Evolutionary conservation across 2,888 invertebrate genomes (phyloP).

Genomic region (Lobophora halterata): DNA sequence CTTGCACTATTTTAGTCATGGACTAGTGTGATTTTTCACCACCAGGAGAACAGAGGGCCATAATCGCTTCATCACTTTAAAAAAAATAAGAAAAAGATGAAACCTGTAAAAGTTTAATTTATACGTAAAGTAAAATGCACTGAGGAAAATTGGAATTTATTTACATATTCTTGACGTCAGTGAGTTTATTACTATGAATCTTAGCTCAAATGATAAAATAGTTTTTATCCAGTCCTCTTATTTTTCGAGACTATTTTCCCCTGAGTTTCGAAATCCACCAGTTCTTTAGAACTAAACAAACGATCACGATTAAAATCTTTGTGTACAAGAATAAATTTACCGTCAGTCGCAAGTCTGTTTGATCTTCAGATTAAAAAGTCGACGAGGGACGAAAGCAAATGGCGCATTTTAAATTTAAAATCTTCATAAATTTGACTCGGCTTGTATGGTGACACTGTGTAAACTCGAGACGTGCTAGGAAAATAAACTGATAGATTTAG

Average conservation of each 20-base stretch:
- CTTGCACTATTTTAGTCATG: too few relatives aligned
- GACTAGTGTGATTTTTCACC: too few relatives aligned
- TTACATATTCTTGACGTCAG: too few relatives aligned
- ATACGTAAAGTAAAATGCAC: too few relatives aligned
- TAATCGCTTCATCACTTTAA: too few relatives aligned
- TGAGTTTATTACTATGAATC: too few relatives aligned
- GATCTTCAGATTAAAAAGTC: conserved; percentile 71
- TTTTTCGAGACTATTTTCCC: conserved; percentile 4
- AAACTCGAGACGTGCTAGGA: conserved; percentile 23
- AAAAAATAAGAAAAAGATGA: too few relatives aligned
- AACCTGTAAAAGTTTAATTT: too few relatives aligned
- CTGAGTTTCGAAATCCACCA: conserved; percentile 11
- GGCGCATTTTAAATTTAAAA: conserved; percentile 56
- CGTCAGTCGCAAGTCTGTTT: conserved; percentile 63
- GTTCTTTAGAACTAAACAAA: conserved; percentile 34
- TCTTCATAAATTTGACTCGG: conserved; percentile 37
- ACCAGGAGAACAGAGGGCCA: too few relatives aligned
- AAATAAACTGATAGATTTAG: conserved; percentile 9
- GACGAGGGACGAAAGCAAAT: conserved; percentile 53
- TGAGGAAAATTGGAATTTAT: too few relatives aligned
- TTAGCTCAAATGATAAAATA: too few relatives aligned
- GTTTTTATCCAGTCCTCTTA: too few relatives aligned
- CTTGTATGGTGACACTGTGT: conserved; percentile 30
- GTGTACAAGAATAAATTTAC: conserved; percentile 72
- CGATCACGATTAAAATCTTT: conserved; percentile 61